Evolutionary conservation across 1,140 invertebrate genomes (phyloP), one percentile per base, ranked within the genome.

Genomic region (Ceratina japonica): DNA sequence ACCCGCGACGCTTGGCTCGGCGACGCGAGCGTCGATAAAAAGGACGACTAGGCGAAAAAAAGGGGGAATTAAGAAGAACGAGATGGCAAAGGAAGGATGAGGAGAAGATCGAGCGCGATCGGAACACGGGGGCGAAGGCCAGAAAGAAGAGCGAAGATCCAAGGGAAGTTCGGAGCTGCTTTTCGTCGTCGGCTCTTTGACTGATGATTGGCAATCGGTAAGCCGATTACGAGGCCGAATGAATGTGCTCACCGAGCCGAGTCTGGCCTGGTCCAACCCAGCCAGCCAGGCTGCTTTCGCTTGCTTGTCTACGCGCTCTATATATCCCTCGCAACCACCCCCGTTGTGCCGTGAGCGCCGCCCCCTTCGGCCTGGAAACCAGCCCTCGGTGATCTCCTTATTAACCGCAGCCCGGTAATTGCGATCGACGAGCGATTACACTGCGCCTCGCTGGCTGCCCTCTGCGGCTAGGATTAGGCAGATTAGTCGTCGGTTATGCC

Each of bases 141-240:
- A 58, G 64, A 54, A 70, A 74, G 59, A 52, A 69, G 66, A 44
- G 7, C 31, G 75, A 64, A 80, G 78, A 73, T 68, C 63, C 52
- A 73, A 63, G 80, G 75, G 77, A 85, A 85, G 75, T 80, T 84
- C 65, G 54, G 37, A 44, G 24, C 59, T 74, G 70, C 63, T 56
- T 77, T 31, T 52, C 74, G 54, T 80, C 76, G 80, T 68, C 76
- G 71, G 74, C 84, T 86, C 87, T 84, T 84, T 85, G 87, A 86
- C 81, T 77, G 85, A 86, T 89, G 87, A 89, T 89, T 89, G 87
- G 87, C 87, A 87, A 88, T 87, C 83, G 82, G 85, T 88, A 89
- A 89, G 88, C 87, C 85, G 88, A 89, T 89, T 86, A 88, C 76
- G 77, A 80, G 70, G 71, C 81, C 82, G 83, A 87, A 75, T 85